Percentiles rank a stretch among this genome's conserved stretches.
Conservation (phyloP, 2,888 invertebrate genomes). For the Linnaemya vulpina region DNA sequence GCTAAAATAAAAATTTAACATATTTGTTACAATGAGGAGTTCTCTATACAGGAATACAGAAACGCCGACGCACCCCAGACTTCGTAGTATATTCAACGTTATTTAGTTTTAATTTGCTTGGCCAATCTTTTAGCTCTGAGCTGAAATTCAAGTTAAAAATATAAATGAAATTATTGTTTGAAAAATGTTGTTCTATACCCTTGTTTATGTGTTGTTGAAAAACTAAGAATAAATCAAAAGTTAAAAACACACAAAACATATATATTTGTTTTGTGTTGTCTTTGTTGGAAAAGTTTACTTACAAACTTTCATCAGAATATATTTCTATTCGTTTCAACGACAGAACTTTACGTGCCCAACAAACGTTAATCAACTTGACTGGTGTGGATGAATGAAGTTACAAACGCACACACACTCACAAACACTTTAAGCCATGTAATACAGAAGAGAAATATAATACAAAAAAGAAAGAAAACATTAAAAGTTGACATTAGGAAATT, state of each 20-base stretch:
- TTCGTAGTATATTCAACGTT: neutral
- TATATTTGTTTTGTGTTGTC: neutral
- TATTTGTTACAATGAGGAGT: too few species aligned
- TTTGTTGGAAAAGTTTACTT: conserved; percentile 55
- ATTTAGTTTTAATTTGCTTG: conserved; percentile 14
- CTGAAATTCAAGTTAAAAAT: conserved; percentile 54
- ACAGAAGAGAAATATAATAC: conserved; percentile 4
- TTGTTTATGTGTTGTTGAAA: conserved; percentile 36
- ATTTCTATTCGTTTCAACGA: conserved; percentile 55
- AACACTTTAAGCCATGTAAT: conserved; percentile 1
- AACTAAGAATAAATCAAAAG: conserved; percentile 62
- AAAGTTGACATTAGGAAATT: conserved; percentile 78
- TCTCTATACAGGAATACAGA: too few species aligned
- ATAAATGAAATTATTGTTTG: conserved; percentile 9
- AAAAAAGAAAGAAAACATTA: conserved; percentile 75
- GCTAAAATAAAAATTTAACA: too few species aligned
- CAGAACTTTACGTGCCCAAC: conserved; percentile 69
- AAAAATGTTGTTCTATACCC: conserved; percentile 27
- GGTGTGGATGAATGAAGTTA: conserved; percentile 43
- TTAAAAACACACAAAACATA: conserved; percentile 51
- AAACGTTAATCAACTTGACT: conserved; percentile 65
- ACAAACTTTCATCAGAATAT: conserved; percentile 67
- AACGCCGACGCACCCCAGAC: too few species aligned
- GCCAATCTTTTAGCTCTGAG: conserved; percentile 30
- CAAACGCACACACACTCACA: conserved; percentile 21